Base-by-base conservation (phyloP, 2,113 vertebrate genomes). In the Daubentonia madagascariensis region DNA sequence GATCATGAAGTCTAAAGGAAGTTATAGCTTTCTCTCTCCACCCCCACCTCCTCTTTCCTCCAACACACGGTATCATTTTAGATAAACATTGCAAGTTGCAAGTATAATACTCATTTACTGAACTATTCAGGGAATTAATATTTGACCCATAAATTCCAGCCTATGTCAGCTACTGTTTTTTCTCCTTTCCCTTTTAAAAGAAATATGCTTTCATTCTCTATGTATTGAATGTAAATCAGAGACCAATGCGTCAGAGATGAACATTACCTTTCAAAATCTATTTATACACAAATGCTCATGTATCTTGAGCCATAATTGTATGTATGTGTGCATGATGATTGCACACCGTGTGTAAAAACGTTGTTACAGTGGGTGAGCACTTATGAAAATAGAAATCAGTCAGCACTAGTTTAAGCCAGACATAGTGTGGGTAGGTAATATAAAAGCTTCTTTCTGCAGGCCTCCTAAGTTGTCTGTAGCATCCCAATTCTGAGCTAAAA, bases 401-500 rank as follows among this genome's bases (percentile, higher is more conserved):
- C 91, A 86, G 94, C 40, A 80, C 76, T 84, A 35, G 92, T 96
- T 95, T 91, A 88, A 97, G 50, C 70, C 94, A 98, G 95, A 85
- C 68, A 83, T 32, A 37, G 85, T 91, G 90, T 83, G 85, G 72
- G 88, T 89, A 94, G 85, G 91, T 95, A 86, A 96, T 94, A 86
- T 43, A 78, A 92, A 95, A 93, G 78, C 88, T 88, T 96, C 93
- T 96, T 96, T 89, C 92, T 79, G 76, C 89, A 94, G 85, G 94
- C 85, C 92, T 97, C 76, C 96, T 96, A 94, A 96, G 96, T 96
- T 97, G 92, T 78, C 95, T 96, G 67, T 59, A 89, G 90, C 94
- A 96, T 98, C 91, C 94, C 90, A 96, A 96, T 98, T 97, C 91
- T 68, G 70, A 97, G 95, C 96, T 97, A 97, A 98, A 97, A 94